phyloP scores from a whole-genome alignment of 2,888 invertebrate genomes.

The Schizotus pectinicornis region DNA sequence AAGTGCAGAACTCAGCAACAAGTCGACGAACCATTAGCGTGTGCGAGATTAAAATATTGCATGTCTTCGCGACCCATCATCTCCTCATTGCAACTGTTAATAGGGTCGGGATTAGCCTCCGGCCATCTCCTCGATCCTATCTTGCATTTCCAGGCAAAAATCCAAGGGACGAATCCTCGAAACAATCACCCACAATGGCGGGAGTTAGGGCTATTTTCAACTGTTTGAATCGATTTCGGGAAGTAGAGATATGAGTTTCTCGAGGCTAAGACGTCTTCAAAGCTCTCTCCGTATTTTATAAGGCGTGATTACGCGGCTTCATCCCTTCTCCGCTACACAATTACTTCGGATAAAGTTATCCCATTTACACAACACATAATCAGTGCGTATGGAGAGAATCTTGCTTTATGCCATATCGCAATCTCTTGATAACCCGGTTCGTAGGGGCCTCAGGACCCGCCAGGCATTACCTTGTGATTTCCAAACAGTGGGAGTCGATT shows the following conservation, averaged over 20 bases:
- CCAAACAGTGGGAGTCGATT: not conserved
- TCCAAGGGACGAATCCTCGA: slow-evolving; percentile 1
- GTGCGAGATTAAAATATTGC: slow-evolving; percentile 22
- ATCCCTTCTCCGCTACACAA: slow-evolving; percentile 4
- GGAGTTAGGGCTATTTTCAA: slow-evolving; percentile 6
- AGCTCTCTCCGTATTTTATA: slow-evolving; percentile 12
- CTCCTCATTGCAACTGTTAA: too few relatives aligned
- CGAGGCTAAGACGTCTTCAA: slow-evolving; percentile 7
- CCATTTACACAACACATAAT: slow-evolving; percentile 15
- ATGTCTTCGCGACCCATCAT: slow-evolving; percentile 5
- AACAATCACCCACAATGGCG: not conserved
- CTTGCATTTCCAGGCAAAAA: slow-evolving; percentile 3
- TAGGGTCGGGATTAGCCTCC: not conserved
- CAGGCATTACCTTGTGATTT: not conserved
- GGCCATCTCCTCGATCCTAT: not conserved
- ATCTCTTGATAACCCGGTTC: not conserved
- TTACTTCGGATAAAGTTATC: slow-evolving; percentile 10
- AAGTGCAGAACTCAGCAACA: slow-evolving; percentile 38
- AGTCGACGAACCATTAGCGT: slow-evolving; percentile 30
- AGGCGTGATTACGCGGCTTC: slow-evolving; percentile 15
- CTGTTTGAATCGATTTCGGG: slow-evolving; percentile 20
- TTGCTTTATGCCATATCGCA: not conserved
- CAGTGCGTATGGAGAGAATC: slow-evolving; percentile 8
- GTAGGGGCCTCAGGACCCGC: not conserved
- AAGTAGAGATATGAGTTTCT: slow-evolving; percentile 18